phyloP scores from a whole-genome alignment of 2,113 vertebrate genomes.

The Hemichromis elongatus region DNA sequence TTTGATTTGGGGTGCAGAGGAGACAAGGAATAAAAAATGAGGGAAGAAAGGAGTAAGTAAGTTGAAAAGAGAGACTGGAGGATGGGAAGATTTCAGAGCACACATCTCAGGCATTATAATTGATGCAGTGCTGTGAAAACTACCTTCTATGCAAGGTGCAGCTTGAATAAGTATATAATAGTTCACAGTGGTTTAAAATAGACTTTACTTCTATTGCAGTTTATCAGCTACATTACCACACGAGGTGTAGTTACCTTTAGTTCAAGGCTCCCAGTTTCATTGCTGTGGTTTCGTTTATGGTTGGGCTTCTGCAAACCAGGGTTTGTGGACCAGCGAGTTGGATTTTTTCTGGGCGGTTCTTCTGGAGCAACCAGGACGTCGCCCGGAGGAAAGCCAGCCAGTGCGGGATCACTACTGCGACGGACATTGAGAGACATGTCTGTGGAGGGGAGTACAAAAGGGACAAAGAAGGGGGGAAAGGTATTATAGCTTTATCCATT shows the following conservation, averaged over 20 bases:
- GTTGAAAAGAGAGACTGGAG: slow-evolving; percentile 14
- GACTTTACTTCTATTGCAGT: background rate
- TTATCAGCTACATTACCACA: background rate
- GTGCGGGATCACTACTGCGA: slow-evolving; percentile 92
- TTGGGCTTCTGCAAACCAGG: slow-evolving; percentile 85
- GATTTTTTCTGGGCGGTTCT: slow-evolving; percentile 91
- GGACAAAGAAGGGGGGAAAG: background rate
- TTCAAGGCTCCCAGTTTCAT: slow-evolving; percentile 76
- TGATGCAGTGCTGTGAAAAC: background rate
- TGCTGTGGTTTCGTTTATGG: slow-evolving; percentile 26
- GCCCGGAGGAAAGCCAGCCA: slow-evolving; percentile 74
- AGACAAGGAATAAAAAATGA: slow-evolving; percentile 18
- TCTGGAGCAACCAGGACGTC: slow-evolving; percentile 79
- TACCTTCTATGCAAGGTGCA: background rate
- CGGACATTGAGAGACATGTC: slow-evolving; percentile 96
- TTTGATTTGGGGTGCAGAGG: slow-evolving; percentile 18
- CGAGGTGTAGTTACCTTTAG: slow-evolving; percentile 78
- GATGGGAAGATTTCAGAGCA: slow-evolving; percentile 1
- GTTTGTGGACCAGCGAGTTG: slow-evolving; percentile 88
- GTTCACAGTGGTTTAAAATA: background rate
- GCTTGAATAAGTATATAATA: background rate
- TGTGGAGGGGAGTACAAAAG: slow-evolving; percentile 38
- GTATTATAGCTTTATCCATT: background rate
- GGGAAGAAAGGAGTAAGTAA: background rate
- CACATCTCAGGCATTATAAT: slow-evolving; percentile 19